phyloP scores from a whole-genome alignment of 1,140 invertebrate genomes.

The Drosophila biarmipes region DNA sequence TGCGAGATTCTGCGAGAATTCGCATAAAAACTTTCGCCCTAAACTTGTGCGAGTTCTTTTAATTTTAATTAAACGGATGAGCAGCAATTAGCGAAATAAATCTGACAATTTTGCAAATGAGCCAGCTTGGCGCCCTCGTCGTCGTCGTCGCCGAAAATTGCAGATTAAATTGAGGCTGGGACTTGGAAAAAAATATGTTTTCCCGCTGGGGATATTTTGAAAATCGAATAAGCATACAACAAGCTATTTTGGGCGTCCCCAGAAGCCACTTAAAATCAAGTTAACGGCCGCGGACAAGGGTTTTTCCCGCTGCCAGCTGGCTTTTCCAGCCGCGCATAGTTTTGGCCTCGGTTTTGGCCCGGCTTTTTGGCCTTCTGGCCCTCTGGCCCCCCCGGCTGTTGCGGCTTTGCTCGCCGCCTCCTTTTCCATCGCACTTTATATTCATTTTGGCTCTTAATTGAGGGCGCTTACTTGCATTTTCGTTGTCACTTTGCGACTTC shows the following conservation, averaged over 20 bases:
- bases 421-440: conserved; percentile 67
- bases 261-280: conserved; percentile 62
- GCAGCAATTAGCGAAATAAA: conserved; percentile 83
- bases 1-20: conserved; percentile 57
- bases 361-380: conserved; percentile 50
- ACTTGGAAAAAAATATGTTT: conserved; percentile 35
- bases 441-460: conserved; percentile 78
- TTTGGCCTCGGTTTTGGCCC: conserved; percentile 50
- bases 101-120: conserved; percentile 81
- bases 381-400: conserved; percentile 46
- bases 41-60: conserved; percentile 74
- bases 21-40: conserved; percentile 60
- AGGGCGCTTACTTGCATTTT: conserved; percentile 78
- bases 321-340: conserved; percentile 35
- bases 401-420: conserved; percentile 45
- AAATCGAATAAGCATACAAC: conserved; percentile 38
- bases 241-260: conserved; percentile 2
- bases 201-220: not conserved
- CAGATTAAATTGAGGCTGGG: conserved; percentile 22
- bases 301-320: conserved; percentile 44
- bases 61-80: conserved; percentile 83
- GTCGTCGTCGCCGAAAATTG: conserved; percentile 17
- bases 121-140: conserved; percentile 43
- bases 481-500: conserved; percentile 76
- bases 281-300: conserved; percentile 41